Evolutionary conservation across 2,797 vertebrate genomes (phyloP), one percentile per base, ranked within the genome.

Genomic region (Luscinia luscinia): DNA sequence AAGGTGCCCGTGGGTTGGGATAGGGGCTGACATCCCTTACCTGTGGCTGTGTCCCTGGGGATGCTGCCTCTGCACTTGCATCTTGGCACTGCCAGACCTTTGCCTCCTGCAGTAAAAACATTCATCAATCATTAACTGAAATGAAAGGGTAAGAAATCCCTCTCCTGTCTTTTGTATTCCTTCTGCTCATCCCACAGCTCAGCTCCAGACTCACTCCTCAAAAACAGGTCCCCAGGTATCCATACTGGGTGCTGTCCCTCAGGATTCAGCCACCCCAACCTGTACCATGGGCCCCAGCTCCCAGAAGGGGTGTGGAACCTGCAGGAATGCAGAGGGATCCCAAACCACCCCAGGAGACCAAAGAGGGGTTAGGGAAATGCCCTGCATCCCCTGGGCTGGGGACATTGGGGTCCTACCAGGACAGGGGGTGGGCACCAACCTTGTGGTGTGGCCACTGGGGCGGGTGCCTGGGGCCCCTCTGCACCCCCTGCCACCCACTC

Each of bases 101-200:
- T 97, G 97, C 54, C 91, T 97, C 94, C 95, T 96, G 73, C 38
- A 61, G 68, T 87, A 95, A 95, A 79, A n/a, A 68, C 0, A 3
- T 89, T 82, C 48, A 84, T 95, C 85, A 97, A 97, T 97, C 85
- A 97, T 97, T 97, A 97, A 97, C 97, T 76, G 81, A 88, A 96
- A 97, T 93, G 85, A 95, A 63, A 18, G 58, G 13, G 54, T 93
- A 87, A 94, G 64, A 87, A 82, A 67, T 55, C 57, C 34, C 15
- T 82, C 40, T 67, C 43, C 40, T 4, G 9, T n/a, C 20, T 27
- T 75, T 45, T 15, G 48, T 70, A 45, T 81, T 77, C 28, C 34
- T 30, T 45, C 15, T 46, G 52, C 21, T 69, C 20, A 17, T 30
- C 36, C 9, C 18, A 4, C 3, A 28, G 30, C 45, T 41, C 59